Conservation (phyloP, 2,888 invertebrate genomes). For the Lithodes maja region DNA sequence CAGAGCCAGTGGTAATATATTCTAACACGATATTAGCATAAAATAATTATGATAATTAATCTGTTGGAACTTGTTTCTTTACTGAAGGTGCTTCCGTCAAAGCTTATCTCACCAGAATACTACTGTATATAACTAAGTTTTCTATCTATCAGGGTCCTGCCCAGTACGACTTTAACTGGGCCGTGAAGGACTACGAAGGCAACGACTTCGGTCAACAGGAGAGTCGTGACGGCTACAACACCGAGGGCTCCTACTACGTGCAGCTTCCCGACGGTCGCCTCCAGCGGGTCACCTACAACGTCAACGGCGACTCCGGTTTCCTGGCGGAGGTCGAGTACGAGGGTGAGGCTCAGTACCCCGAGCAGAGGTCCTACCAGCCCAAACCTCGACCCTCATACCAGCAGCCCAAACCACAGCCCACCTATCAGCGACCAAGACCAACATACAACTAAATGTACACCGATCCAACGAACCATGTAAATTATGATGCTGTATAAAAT, state of each 20-base stretch:
- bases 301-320: not conserved
- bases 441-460: no score
- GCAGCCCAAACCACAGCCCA: not conserved
- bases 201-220: constrained; percentile 55
- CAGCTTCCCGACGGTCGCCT: constrained; percentile 58
- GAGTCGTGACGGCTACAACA: constrained; percentile 36
- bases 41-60: no score
- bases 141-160: not conserved
- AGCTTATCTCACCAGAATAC: not conserved
- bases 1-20: not conserved
- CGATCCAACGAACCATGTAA: no score
- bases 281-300: constrained; percentile 51
- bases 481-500: no score
- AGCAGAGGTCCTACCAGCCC: not conserved
- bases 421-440: not conserved
- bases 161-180: constrained; percentile 40
- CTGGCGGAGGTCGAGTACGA: constrained; percentile 2
- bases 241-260: constrained; percentile 48
- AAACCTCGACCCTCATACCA: not conserved
- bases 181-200: constrained; percentile 52
- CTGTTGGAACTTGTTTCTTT: no score
- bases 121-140: not conserved
- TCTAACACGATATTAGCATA: no score
- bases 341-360: not conserved
- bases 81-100: not conserved